These are phyloP conservation scores for Sweltsa coloradensis DNA, from an alignment of 1,140 invertebrate species.

Conservation along the genomic window DNA sequence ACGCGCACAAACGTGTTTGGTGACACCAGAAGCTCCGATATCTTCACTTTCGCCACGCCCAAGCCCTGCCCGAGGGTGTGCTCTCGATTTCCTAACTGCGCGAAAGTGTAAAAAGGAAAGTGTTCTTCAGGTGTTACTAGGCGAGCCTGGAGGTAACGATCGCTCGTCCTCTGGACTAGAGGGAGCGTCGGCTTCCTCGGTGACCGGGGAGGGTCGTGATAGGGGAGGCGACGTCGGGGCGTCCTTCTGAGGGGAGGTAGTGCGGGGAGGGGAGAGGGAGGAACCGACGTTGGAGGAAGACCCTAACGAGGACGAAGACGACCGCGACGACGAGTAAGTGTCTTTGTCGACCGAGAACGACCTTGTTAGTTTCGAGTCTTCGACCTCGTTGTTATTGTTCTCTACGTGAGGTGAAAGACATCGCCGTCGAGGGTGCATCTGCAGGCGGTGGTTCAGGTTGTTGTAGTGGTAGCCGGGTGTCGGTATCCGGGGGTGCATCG, in stretches of 20 bases:
- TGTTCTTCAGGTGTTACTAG: conserved; percentile 1
- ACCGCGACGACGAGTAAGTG: conserved; percentile 19
- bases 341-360: conserved; percentile 17
- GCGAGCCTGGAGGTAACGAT: neutral
- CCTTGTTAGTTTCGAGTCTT: conserved; percentile 10
- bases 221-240: neutral
- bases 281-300: conserved; percentile 11
- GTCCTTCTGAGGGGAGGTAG: neutral
- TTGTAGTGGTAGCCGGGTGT: neutral
- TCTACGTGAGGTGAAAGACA: conserved; percentile 1
- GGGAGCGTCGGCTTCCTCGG: neutral
- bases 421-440: too few relatives aligned
- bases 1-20: too few relatives aligned
- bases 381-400: conserved; percentile 9
- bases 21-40: conserved; percentile 8
- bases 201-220: neutral
- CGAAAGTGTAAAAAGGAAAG: conserved; percentile 7
- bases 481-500: conserved; percentile 10
- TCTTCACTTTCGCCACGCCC: conserved; percentile 9
- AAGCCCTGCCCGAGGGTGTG: neutral
- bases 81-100: conserved; percentile 7
- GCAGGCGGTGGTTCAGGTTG: too few relatives aligned
- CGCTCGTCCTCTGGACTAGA: neutral
- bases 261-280: conserved; percentile 6
- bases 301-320: conserved; percentile 17